Evolutionary conservation across 2,113 vertebrate genomes (phyloP).

Genomic region (Eptesicus fuscus): DNA sequence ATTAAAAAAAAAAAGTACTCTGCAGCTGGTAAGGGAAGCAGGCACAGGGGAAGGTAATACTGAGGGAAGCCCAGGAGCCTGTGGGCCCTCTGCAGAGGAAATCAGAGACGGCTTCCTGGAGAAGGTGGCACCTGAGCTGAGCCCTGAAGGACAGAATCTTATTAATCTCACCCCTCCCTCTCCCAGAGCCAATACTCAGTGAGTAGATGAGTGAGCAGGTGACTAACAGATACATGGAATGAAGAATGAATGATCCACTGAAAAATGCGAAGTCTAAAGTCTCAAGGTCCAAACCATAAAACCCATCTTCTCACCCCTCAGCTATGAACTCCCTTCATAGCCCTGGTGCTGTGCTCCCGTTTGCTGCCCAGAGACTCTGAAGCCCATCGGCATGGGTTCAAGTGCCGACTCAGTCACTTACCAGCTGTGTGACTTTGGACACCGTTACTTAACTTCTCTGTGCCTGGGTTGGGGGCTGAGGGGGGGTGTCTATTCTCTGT

Average conservation of each 20-base stretch:
- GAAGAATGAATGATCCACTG: not conserved
- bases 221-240: not conserved
- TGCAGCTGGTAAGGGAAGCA: not conserved
- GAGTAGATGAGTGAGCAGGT: not conserved
- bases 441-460: not conserved
- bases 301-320: not conserved
- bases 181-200: not conserved
- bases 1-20: too few species aligned
- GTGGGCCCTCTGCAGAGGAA: not conserved
- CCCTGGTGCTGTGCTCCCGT: not conserved
- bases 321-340: not conserved
- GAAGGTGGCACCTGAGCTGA: not conserved
- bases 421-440: not conserved
- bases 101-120: slow-evolving; percentile 14
- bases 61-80: not conserved
- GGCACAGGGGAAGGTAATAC: not conserved
- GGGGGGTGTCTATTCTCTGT: not conserved
- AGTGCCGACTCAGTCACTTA: not conserved
- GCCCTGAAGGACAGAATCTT: not conserved
- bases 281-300: not conserved
- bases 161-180: not conserved
- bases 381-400: not conserved
- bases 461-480: not conserved
- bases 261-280: not conserved
- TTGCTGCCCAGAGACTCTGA: not conserved